These are phyloP conservation scores for Agonum fuliginosum DNA, from an alignment of 2,888 invertebrate genomes.

Conservation along the genomic window DNA sequence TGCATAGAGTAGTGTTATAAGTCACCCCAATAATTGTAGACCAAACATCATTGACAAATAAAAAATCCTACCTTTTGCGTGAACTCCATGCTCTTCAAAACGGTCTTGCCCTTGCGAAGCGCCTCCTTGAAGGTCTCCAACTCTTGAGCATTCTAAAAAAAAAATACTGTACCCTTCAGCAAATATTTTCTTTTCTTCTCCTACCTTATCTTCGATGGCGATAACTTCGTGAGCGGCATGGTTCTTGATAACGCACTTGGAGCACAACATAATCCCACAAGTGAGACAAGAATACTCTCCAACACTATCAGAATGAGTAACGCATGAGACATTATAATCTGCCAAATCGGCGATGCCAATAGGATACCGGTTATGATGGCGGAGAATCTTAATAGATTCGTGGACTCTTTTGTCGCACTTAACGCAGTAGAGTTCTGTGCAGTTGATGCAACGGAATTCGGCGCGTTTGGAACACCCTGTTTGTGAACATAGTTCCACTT, in stretches of 20 bases:
- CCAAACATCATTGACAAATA: not conserved
- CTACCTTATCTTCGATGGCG: constrained; percentile 69
- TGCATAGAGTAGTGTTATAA: too few relatives aligned
- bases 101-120: constrained; percentile 65
- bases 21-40: too few relatives aligned
- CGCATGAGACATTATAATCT: constrained; percentile 65
- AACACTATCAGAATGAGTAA: constrained; percentile 66
- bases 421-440: constrained; percentile 67
- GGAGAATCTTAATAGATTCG: constrained; percentile 69
- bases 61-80: constrained; percentile 70
- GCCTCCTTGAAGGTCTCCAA: constrained; percentile 34
- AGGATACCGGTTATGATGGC: constrained; percentile 66
- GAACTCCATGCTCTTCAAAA: constrained; percentile 66
- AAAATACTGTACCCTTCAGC: too few relatives aligned
- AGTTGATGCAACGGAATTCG: constrained; percentile 67
- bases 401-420: constrained; percentile 67
- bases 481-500: constrained; percentile 61
- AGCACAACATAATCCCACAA: constrained; percentile 71
- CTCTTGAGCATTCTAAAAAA: constrained; percentile 44
- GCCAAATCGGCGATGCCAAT: constrained; percentile 47
- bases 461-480: constrained; percentile 65
- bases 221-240: constrained; percentile 70
- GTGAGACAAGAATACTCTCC: constrained; percentile 71
- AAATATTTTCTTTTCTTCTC: too few relatives aligned
- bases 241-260: constrained; percentile 70